Evolutionary conservation across 2,113 vertebrate species (phyloP), one percentile per base, ranked within the genome.

Genomic region (Oncorhynchus kisutch): DNA sequence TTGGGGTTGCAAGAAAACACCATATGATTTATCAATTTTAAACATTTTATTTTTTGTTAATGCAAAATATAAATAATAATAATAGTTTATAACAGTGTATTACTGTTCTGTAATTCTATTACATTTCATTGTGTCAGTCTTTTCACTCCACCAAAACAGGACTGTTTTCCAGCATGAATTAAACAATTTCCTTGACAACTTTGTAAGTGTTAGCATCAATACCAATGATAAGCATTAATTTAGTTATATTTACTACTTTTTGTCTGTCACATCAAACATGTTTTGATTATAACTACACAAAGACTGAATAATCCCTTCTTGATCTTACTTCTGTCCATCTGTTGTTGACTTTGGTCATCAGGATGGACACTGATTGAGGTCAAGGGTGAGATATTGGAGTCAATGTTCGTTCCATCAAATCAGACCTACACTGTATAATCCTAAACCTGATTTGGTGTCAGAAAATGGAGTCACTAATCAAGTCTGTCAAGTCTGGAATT

Each of bases 321-420:
- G 84, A 88, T 79, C 81, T 77, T 4, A 45, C 77, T 27, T 20
- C 67, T 81, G 87, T 88, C 79, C 87, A 89, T 88, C 88, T 89
- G 89, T 81, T 88, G 85, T 88, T 81, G 86, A 90, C 78, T 88
- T 78, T 74, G 87, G 87, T 84, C 87, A 72, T 34, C 34, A 67
- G 59, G 54, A 18, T 57, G 49, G 84, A 86, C 85, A 69, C 79
- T 76, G 78, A 83, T 86, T 84, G 80, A 83, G 72, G 71, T 86
- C 79, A 51, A 65, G 77, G 71, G 54, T 45, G 25, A 64, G 9
- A 57, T 72, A n/a, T 29, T 22, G 20, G n/a, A 31, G 65, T 67
- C 78, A 73, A 67, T 39, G 51, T 16, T 51, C 79, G n/a, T 20
- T 49, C 45, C 68, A 69, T 69, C 67, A 22, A 69, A 31, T 69